Evolutionary conservation across 2,888 invertebrate genomes (phyloP).

Genomic region (Fragum fragum): DNA sequence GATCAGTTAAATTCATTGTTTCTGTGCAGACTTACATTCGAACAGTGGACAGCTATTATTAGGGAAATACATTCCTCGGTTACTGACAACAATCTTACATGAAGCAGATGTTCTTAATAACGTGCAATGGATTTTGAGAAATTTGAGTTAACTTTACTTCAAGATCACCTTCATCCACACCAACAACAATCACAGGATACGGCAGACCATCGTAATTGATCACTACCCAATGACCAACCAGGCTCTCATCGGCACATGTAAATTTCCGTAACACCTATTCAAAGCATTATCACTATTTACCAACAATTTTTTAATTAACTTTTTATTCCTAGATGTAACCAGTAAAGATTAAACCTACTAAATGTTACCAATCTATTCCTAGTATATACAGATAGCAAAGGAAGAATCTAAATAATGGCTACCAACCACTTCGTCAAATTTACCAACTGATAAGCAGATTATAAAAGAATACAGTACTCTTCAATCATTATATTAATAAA

Average conservation of each 20-base stretch:
- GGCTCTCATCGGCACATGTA: no score
- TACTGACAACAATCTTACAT: no score
- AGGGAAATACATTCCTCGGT: conserved; percentile 9
- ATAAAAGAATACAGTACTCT: no score
- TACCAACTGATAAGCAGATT: neutral
- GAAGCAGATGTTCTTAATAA: no score
- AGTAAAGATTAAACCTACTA: conserved; percentile 11
- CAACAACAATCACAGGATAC: conserved; percentile 32
- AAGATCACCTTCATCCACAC: no score
- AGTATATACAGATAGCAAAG: no score
- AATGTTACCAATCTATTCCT: conserved; percentile 13
- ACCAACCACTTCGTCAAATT: conserved; percentile 2
- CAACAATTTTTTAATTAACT: neutral
- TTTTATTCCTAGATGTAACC: conserved; percentile 1
- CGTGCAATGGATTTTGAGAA: conserved; percentile 17
- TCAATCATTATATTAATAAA: no score
- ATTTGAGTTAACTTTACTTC: no score
- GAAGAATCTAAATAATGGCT: neutral
- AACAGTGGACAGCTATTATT: conserved; percentile 15
- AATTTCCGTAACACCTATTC: no score
- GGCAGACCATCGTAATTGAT: conserved; percentile 19
- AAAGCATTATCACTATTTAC: no score
- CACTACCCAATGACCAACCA: conserved; percentile 31
- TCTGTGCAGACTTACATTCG: no score
- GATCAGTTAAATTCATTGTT: conserved; percentile 15